phyloP scores from a whole-genome alignment of 2,797 vertebrate species.

The Emys orbicularis region DNA sequence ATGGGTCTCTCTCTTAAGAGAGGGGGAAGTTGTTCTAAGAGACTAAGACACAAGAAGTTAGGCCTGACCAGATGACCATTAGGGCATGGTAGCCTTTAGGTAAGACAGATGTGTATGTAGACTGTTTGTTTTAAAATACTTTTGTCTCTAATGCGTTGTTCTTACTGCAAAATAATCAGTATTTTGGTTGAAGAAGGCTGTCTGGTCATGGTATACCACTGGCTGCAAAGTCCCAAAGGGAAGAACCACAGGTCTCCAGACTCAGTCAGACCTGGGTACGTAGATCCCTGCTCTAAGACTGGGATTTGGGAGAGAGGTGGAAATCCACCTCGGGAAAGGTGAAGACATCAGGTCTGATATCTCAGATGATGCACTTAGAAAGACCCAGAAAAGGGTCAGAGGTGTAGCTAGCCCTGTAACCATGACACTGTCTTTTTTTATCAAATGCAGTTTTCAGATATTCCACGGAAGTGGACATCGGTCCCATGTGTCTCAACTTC shows the following conservation, averaged over 20 bases:
- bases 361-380: neutral
- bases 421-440: too few relatives aligned
- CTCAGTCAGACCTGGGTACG: neutral
- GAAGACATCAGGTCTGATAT: neutral
- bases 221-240: neutral
- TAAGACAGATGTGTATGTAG: neutral
- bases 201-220: neutral
- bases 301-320: neutral
- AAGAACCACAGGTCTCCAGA: neutral
- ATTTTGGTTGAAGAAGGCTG: neutral
- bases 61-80: neutral
- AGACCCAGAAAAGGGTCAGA: neutral
- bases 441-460: too few relatives aligned
- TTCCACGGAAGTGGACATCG: too few relatives aligned
- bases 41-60: neutral
- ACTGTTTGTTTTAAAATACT: neutral
- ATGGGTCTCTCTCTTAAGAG: neutral
- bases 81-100: neutral
- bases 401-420: neutral
- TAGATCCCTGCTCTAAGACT: neutral
- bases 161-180: neutral
- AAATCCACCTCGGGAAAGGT: neutral
- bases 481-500: neutral
- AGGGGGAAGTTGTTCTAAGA: neutral
- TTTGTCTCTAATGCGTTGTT: neutral